Evolutionary conservation across 2,888 invertebrate genomes (phyloP).

Genomic region (Orthosia gothica): DNA sequence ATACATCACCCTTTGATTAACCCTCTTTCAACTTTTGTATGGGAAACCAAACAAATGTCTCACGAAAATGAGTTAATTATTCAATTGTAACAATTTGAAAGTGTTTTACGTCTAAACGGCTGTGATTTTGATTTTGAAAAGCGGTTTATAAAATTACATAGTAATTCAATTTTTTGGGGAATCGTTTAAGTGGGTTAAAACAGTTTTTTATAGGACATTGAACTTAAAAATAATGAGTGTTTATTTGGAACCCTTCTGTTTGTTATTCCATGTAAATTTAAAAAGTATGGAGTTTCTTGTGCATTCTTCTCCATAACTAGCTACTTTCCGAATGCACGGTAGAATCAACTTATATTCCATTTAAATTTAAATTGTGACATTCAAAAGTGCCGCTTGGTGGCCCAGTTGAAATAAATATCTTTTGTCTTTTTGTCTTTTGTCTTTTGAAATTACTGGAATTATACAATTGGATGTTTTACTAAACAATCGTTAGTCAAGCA

Average conservation of each 20-base stretch:
- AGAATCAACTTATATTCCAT: too few relatives aligned
- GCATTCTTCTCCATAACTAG: too few relatives aligned
- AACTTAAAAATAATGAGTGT: neutral
- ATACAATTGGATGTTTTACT: too few relatives aligned
- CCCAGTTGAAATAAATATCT: too few relatives aligned
- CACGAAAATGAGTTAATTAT: slow-evolving; percentile 35
- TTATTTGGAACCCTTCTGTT: neutral
- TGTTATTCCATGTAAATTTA: too few relatives aligned
- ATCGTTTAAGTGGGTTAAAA: neutral
- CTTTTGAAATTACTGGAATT: neutral
- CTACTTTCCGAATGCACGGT: too few relatives aligned
- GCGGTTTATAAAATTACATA: slow-evolving; percentile 10
- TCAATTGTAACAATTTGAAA: slow-evolving; percentile 43
- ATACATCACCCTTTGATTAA: neutral
- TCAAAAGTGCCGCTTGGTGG: too few relatives aligned
- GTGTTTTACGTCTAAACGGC: slow-evolving; percentile 15
- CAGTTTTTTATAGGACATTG: neutral
- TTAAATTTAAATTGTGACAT: too few relatives aligned
- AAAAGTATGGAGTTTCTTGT: too few relatives aligned
- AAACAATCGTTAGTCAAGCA: neutral
- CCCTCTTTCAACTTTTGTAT: slow-evolving; percentile 8
- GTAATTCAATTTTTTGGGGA: neutral
- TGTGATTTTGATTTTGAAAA: slow-evolving; percentile 24
- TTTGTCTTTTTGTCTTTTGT: too few relatives aligned
- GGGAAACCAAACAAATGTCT: slow-evolving; percentile 43